Percentiles rank a stretch among this genome's conserved stretches.
phyloP scores from a whole-genome alignment of 2,113 vertebrate species.

The Limnothrissa miodon region DNA sequence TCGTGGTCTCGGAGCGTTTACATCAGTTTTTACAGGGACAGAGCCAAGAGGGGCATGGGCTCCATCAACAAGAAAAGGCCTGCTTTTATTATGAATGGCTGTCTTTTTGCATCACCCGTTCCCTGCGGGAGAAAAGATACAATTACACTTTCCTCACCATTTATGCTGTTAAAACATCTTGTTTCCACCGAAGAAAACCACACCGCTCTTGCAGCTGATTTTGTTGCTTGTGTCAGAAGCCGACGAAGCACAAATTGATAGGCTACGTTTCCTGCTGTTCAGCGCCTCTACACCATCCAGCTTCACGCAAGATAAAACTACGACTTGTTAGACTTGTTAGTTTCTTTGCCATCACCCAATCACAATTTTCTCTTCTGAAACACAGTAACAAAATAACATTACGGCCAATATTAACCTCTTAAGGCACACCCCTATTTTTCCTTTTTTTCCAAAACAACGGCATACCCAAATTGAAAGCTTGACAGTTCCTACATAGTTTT shows the following conservation, averaged over 20 bases:
- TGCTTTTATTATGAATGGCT: neutral
- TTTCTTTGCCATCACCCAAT: neutral
- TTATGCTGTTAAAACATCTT: slow-evolving; percentile 2
- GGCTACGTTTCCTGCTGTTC: neutral
- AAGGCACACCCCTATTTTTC: too few relatives aligned
- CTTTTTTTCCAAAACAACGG: too few relatives aligned
- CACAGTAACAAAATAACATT: too few relatives aligned
- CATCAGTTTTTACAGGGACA: neutral
- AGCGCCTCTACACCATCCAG: neutral
- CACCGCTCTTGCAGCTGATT: neutral
- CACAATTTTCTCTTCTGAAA: too few relatives aligned
- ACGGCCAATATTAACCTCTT: too few relatives aligned
- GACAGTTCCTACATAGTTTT: too few relatives aligned
- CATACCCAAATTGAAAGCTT: too few relatives aligned
- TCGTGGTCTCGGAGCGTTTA: neutral
- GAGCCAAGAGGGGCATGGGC: neutral
- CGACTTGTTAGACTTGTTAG: neutral
- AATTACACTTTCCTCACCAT: neutral
- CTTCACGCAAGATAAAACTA: neutral
- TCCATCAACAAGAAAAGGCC: neutral
- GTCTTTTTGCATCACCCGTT: neutral
- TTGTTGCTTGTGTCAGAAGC: neutral
- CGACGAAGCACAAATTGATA: neutral
- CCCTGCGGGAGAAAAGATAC: neutral
- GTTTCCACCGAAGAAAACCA: neutral